These are phyloP conservation scores for Pharmacophagus antenor DNA, from an alignment of 2,888 invertebrate species.

Conservation along the genomic window DNA sequence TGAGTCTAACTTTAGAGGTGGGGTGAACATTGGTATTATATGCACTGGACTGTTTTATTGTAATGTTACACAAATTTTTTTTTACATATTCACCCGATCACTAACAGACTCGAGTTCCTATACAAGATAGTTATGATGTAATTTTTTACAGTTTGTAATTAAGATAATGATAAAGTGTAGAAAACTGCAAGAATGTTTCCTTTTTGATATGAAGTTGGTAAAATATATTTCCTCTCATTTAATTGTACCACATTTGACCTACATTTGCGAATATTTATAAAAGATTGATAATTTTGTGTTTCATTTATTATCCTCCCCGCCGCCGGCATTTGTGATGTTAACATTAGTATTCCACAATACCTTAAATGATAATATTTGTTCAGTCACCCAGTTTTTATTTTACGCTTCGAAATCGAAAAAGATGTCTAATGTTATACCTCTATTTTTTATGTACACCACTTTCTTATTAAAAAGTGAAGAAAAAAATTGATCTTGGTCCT, in stretches of 20 bases:
- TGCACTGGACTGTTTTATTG: slow-evolving; percentile 26
- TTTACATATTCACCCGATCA: slow-evolving; percentile 47
- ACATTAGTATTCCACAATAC: too few relatives aligned
- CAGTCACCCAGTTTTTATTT: not conserved
- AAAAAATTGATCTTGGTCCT: too few relatives aligned
- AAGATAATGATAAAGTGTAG: slow-evolving; percentile 75
- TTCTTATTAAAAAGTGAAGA: too few relatives aligned
- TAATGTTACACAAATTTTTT: slow-evolving; percentile 27
- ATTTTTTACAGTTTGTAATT: slow-evolving; percentile 57
- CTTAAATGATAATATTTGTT: not conserved
- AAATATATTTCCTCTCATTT: slow-evolving; percentile 76
- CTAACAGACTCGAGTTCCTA: slow-evolving; percentile 68
- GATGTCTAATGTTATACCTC: too few relatives aligned
- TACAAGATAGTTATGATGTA: slow-evolving; percentile 54
- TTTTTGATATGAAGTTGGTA: slow-evolving; percentile 79
- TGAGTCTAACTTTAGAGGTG: slow-evolving; percentile 46
- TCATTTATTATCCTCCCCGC: slow-evolving; percentile 48
- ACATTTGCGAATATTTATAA: slow-evolving; percentile 81
- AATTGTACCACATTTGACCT: slow-evolving; percentile 80
- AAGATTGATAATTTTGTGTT: slow-evolving; percentile 70
- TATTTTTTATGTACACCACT: too few relatives aligned
- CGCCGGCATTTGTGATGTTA: too few relatives aligned
- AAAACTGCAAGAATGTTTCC: slow-evolving; percentile 76
- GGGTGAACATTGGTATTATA: slow-evolving; percentile 45
- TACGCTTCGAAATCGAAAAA: too few relatives aligned